phyloP scores from a whole-genome alignment of 2,113 vertebrate species.

The sheep (Ovis aries) region DNA sequence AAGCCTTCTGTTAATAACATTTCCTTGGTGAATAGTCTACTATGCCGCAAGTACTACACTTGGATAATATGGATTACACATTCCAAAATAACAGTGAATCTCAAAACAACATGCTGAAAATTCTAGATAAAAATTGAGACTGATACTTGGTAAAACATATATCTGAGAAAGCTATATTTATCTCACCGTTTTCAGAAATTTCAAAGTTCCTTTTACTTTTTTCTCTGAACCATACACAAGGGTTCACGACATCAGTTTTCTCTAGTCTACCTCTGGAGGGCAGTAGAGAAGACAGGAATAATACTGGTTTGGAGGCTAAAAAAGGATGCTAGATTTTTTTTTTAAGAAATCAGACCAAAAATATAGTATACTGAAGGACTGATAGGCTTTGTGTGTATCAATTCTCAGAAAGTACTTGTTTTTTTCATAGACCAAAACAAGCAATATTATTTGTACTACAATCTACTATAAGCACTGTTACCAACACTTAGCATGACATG shows the following conservation, averaged over 20 bases:
- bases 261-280: slow-evolving; percentile 50
- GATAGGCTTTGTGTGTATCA: not conserved
- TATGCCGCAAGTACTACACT: not conserved
- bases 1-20: not conserved
- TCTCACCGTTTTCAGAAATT: slow-evolving; percentile 12
- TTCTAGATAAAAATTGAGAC: not conserved
- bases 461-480: not conserved
- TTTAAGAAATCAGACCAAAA: not conserved
- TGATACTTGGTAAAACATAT: not conserved
- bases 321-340: not conserved
- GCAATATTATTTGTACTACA: not conserved
- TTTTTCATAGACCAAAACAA: not conserved
- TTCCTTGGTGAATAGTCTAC: not conserved
- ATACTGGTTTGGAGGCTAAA: not conserved
- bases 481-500: not conserved
- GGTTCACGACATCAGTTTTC: not conserved
- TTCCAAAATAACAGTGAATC: not conserved
- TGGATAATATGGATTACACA: not conserved
- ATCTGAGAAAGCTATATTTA: not conserved
- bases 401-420: not conserved
- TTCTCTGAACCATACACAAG: not conserved
- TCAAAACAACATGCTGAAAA: not conserved
- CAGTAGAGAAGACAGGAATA: slow-evolving; percentile 38
- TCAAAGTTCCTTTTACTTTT: not conserved
- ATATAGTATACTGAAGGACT: not conserved